These are phyloP conservation scores for Clusia tigrina DNA, from an alignment of 2,888 invertebrate species.

Conservation along the genomic window DNA sequence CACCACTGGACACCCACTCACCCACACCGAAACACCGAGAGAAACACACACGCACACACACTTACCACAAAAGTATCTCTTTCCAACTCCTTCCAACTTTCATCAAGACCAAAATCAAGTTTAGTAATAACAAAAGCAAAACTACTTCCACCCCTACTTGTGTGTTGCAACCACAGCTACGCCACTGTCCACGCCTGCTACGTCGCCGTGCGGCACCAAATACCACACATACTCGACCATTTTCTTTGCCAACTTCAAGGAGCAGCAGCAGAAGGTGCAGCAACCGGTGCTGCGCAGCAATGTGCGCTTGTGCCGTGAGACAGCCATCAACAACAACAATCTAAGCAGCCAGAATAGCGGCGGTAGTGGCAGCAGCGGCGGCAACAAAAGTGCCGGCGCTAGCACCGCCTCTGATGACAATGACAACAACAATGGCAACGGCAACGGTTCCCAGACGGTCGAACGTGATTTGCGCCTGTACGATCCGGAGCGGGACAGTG, in stretches of 20 bases:
- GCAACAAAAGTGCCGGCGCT: conserved; percentile 1
- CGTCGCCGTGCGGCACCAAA: conserved; percentile 61
- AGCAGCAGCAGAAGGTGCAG: conserved; percentile 46
- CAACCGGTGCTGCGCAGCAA: conserved; percentile 50
- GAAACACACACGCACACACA: conserved; percentile 13
- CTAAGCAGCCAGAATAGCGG: conserved; percentile 46
- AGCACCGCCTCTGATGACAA: conserved; percentile 15
- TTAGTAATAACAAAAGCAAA: conserved; percentile 58
- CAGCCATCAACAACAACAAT: conserved; percentile 56
- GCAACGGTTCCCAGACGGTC: conserved; percentile 31
- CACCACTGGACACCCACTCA: too few relatives aligned
- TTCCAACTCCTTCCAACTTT: conserved; percentile 48
- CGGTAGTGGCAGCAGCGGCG: conserved; percentile 29
- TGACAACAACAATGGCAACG: conserved; percentile 41
- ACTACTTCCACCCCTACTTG: conserved; percentile 56
- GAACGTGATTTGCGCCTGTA: conserved; percentile 36
- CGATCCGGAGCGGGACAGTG: conserved; percentile 41
- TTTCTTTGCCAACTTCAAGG: conserved; percentile 61
- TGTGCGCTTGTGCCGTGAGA: conserved; percentile 52
- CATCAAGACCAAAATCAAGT: conserved; percentile 46
- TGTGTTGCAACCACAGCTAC: conserved; percentile 51
- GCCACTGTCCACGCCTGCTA: conserved; percentile 61
- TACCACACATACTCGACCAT: conserved; percentile 60
- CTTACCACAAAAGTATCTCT: conserved; percentile 36
- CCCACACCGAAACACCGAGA: too few relatives aligned